Evolutionary conservation across 1,140 invertebrate species (phyloP), one percentile per base, ranked within the genome.

Genomic region (Melipona quadrifasciata): DNA sequence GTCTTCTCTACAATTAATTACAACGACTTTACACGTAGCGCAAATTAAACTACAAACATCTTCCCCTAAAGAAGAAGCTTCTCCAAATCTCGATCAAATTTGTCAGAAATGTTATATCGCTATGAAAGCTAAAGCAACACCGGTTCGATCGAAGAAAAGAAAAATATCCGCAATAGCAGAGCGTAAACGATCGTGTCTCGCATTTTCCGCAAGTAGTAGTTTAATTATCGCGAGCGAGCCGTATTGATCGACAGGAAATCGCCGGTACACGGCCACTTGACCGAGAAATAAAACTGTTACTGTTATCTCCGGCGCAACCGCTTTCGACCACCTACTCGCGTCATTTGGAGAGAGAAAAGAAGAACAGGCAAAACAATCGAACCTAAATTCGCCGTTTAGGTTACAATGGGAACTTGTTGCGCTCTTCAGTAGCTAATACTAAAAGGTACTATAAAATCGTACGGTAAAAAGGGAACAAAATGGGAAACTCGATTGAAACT

Each of bases 201-300:
- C 39, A 31, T 70, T 78, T 70, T 16, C 72, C 72, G 39, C n/a
- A 65, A 8, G 1, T 31, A 47, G 8, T 47, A 34, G 55, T 70
- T 78, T 83, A 58, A 58, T 83, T 68, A 58, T 47, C 64, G 34
- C 19, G 61, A 39, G n/a, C 51, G 47, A 19, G 31, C 34, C 65
- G 10, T 51, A 24, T 39, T 16, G 21, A 39, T 19, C 47, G 1
- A 53, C 75, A 34, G 31, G 21, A 19, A 31, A 65, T n/a, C 70
- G 61, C 51, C 34, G 64, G 0, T 27, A n/a, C 51, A 57, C 53
- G 47, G 24, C 27, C 51, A 65, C 71, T 77, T 57, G 31, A 34
- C 75, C 82, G 58, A 51, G 82, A 39, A 79, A 83, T 67, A 78
- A 83, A 83, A 61, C 39, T 75, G 34, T 71, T 47, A 83, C 31